Evolutionary conservation across 2,113 vertebrate species (phyloP), one percentile per base, ranked within the genome.

Genomic region (Myotis lucifugus): DNA sequence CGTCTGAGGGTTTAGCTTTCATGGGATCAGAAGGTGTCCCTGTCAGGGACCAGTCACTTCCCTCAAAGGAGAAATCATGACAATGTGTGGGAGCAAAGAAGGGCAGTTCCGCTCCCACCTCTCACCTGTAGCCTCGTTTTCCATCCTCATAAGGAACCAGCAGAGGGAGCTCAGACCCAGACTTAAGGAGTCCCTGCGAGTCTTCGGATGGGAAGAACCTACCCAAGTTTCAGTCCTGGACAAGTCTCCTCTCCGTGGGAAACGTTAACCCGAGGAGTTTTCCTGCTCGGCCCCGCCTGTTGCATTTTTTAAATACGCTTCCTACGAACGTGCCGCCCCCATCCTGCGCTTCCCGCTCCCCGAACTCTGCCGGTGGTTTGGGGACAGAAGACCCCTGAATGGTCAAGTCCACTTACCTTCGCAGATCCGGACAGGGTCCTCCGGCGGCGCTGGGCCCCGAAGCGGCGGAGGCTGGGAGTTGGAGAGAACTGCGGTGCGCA

Each of bases 81-180:
- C 76, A 1, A 4, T 0, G 64, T 8, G 48, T 17, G 34, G 66
- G 67, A 73, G 82, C 59, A 8, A 34, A 8, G 52, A 25, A 9
- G 6, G 17, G 59, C 59, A 61, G 59, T 5, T 14, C n/a, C 2
- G 54, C 69, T 25, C 40, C 34, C 0, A 1, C 2, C 42, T 40
- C 19, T 87, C 97, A 96, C 96, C 93, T 93, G 95, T 85, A 15
- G 91, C 87, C 66, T 29, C 21, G 4, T 1, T 0, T 0, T 6
- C 37, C 32, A 19, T 52, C 19, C 46, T 54, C 2, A 0, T 5
- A 0, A 14, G 40, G 1, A 5, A 83, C 95, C 98, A 70, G 67
- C 95, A 98, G 98, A 93, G 98, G 98, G 98, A 85, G 97, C 97
- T 70, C 91, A 6, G 34, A 85, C 11, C 93, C 93, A 79, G 95